These are phyloP conservation scores for Protosalanx chinensis DNA, from an alignment of 2,797 vertebrate genomes.

Conservation along the genomic window DNA sequence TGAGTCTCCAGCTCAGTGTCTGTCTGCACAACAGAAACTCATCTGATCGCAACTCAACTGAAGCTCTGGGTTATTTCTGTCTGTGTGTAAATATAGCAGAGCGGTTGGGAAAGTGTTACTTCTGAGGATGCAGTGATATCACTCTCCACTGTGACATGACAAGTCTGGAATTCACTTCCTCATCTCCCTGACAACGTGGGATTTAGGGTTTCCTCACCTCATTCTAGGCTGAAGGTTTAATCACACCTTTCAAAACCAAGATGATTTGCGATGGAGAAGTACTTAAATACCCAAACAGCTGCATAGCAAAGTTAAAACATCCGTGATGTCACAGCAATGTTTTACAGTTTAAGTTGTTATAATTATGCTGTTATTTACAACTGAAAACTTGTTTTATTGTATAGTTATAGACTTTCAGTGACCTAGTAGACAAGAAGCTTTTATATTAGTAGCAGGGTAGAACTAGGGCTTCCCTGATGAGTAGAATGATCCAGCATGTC, in stretches of 20 bases:
- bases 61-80: conserved; percentile 50
- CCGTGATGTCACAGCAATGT: no score
- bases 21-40: conserved; percentile 7
- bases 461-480: no score
- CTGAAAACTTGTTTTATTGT: background rate
- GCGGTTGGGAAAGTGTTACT: conserved; percentile 39
- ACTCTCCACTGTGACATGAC: conserved; percentile 32
- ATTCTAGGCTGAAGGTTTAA: no score
- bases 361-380: no score
- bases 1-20: background rate
- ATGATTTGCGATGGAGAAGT: no score
- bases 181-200: conserved; percentile 22
- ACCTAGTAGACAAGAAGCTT: background rate
- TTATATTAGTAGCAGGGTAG: no score
- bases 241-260: no score
- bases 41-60: conserved; percentile 8
- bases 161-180: conserved; percentile 32
- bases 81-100: conserved; percentile 56
- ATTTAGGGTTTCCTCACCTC: no score
- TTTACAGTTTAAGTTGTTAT: no score
- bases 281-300: no score
- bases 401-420: background rate
- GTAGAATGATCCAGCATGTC: background rate
- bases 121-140: conserved; percentile 23
- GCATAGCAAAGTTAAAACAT: no score